Base-by-base conservation (phyloP, 2,888 invertebrate species). In the Euzophera pinguis region DNA sequence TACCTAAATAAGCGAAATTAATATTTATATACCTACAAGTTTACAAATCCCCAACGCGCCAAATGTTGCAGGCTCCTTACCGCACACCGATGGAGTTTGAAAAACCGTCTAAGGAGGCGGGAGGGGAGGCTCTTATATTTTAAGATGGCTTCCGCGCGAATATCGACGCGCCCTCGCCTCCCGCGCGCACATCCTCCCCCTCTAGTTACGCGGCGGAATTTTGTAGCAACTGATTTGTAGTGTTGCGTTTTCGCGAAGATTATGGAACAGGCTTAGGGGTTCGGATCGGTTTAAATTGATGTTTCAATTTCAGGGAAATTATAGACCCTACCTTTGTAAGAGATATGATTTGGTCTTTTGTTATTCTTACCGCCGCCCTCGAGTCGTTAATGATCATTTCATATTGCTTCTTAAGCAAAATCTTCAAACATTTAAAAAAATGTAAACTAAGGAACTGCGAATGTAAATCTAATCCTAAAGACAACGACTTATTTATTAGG, bases 111-210 rank as follows among this genome's bases (percentile, higher is more conserved):
- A 81, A 86, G 88, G 87, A 83, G 85, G 79, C 74, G 71, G 66
- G 61, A 58, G 61, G 56, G 67, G 69, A 65, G 66, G 75, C 75
- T 76, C 83, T 84, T 86, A 89, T 86, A 88, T 88, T 88, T 87
- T 87, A 89, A 89, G 89, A 89, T 88, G 89, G 88, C 89, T 85
- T 87, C 89, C 88, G 83, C 83, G 81, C 78, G 81, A 79, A 75
- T 88, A 88, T 87, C 84, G 88, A 88, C 88, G 88, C 83, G 77
- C 63, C 58, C 63, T 64, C 71, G 52, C 68, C 67, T 59, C 72
- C 71, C 74, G 62, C 69, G 57, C 73, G 53, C 54, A 58, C 45
- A 56, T 42, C 43, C 27, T 27, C 55, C 53, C 55, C 50, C 58
- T 39, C 60, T 54, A 61, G 61, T 67, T 69, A 67, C 73, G 71